Evolutionary conservation across 53 echinoderm and acorn worm species (phyloP).

Genomic region (Mesocentrotus franciscanus): DNA sequence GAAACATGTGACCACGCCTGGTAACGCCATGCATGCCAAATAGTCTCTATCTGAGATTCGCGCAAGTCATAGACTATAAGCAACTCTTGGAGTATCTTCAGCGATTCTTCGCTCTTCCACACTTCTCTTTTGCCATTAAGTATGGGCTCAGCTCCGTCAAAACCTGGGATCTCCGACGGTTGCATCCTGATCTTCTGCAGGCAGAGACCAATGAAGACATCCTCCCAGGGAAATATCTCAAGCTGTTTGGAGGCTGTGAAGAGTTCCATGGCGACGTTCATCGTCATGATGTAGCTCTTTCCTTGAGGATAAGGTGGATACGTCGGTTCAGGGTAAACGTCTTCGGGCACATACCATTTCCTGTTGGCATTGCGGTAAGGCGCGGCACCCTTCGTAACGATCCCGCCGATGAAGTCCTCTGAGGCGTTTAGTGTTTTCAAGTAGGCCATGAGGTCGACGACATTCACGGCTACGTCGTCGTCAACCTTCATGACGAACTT

Average conservation of each 20-base stretch:
- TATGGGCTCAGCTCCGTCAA: not conserved
- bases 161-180: conserved; percentile 34
- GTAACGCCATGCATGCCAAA: conserved; percentile 48
- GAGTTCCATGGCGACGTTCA: conserved; percentile 65
- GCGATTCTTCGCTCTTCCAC: not conserved
- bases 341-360: conserved; percentile 75
- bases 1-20: not conserved
- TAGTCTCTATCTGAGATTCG: conserved; percentile 26
- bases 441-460: conserved; percentile 61
- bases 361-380: conserved; percentile 68
- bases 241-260: conserved; percentile 60
- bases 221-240: conserved; percentile 80
- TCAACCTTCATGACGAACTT: conserved; percentile 82
- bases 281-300: conserved; percentile 77
- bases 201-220: conserved; percentile 77
- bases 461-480: conserved; percentile 80
- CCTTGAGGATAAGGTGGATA: conserved; percentile 84
- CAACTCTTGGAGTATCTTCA: not conserved
- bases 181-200: conserved; percentile 57
- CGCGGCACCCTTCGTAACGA: conserved; percentile 60
- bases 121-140: not conserved
- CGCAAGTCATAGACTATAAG: conserved; percentile 46
- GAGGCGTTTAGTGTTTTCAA: conserved; percentile 24
- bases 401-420: conserved; percentile 67
- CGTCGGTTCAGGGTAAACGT: conserved; percentile 68